Conservation (phyloP, 1,140 invertebrate species). For the Brachystomella parvula region DNA sequence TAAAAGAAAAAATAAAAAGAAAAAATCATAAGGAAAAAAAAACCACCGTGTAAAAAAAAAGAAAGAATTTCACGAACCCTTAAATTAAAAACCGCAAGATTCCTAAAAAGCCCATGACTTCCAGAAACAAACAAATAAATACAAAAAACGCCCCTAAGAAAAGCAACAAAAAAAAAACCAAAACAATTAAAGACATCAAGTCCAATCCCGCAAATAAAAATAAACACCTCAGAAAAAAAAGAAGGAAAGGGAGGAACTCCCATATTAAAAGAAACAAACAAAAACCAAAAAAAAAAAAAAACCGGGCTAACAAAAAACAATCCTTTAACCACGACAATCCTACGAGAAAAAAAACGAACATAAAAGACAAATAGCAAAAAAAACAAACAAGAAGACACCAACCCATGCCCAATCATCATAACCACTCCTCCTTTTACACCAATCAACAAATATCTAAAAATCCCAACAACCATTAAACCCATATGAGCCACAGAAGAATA, state of each 20-base stretch:
- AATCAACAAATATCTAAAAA: conserved; percentile 46
- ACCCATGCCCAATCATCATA: conserved; percentile 57
- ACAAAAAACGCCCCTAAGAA: not conserved
- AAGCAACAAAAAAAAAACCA: not conserved
- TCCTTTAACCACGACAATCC: not conserved
- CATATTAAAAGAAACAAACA: not conserved
- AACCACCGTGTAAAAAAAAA: no score
- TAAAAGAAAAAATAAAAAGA: no score
- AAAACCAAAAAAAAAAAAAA: not conserved
- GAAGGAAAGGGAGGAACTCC: no score
- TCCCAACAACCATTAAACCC: conserved; percentile 46
- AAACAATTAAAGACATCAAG: not conserved
- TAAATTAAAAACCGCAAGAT: no score
- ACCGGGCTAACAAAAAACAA: not conserved
- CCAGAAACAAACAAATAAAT: not conserved
- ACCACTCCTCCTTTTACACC: conserved; percentile 47
- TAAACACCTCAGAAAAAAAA: not conserved
- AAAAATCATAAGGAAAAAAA: no score
- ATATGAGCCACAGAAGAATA: conserved; percentile 57
- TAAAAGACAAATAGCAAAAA: conserved; percentile 51
- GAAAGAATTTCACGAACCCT: no score
- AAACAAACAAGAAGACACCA: conserved; percentile 57
- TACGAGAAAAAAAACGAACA: conserved; percentile 50
- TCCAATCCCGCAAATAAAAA: not conserved
- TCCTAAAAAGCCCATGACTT: no score